A percentile compares a stretch with the other conserved stretches of the same genome.
Evolutionary conservation across 64 coral and sea anemone genomes (phyloP).

Genomic region (Acropora yongei): DNA sequence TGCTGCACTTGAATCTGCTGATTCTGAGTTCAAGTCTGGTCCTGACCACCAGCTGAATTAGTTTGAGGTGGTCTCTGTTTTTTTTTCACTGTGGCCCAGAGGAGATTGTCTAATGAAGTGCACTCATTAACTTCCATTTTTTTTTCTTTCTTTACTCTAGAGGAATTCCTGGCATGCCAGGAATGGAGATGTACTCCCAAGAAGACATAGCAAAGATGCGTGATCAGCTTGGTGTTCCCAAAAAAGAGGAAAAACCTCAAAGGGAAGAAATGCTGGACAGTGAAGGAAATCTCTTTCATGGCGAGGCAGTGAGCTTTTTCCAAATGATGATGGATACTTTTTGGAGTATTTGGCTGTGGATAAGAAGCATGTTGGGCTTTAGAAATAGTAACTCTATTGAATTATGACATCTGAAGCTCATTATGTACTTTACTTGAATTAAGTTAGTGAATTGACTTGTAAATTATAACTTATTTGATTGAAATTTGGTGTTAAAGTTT

Average conservation of each 20-base stretch:
- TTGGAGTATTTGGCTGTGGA: conserved; percentile 72
- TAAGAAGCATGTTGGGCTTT: conserved; percentile 70
- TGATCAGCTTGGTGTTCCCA: conserved; percentile 64
- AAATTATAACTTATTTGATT: background rate
- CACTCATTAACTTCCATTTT: background rate
- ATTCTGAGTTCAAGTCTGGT: too few species aligned
- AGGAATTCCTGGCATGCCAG: conserved; percentile 96
- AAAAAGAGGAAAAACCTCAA: conserved; percentile 20
- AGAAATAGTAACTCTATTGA: conserved; percentile 56
- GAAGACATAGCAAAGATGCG: conserved; percentile 89
- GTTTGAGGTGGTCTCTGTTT: too few species aligned
- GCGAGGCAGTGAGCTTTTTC: conserved; percentile 76
- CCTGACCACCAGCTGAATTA: too few species aligned
- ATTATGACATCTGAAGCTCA: conserved; percentile 23
- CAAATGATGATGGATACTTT: conserved; percentile 75
- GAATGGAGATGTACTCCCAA: conserved; percentile 99
- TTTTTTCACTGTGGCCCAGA: too few species aligned
- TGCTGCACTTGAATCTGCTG: too few species aligned
- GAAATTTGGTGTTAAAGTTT: background rate
- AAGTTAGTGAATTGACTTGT: background rate
- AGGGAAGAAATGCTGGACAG: conserved; percentile 41
- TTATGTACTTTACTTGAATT: background rate
- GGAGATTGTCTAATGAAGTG: too few species aligned
- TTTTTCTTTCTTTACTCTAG: conserved; percentile 38
- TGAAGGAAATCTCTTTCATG: conserved; percentile 44